These are phyloP conservation scores for Agrotis exclamationis DNA, from an alignment of 2,888 invertebrate species.

Conservation along the genomic window DNA sequence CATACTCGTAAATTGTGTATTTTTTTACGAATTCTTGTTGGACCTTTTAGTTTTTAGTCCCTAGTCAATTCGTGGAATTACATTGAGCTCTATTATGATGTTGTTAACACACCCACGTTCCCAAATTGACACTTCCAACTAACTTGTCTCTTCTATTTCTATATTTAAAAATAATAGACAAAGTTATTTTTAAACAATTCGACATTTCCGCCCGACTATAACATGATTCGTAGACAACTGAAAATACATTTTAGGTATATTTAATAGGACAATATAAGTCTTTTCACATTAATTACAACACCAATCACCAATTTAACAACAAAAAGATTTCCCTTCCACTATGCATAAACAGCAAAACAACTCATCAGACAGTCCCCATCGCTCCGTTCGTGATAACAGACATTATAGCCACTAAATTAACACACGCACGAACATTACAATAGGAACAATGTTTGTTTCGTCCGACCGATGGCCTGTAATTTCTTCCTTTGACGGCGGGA, in stretches of 20 bases:
- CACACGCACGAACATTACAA: slow-evolving; percentile 33
- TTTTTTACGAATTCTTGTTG: background rate
- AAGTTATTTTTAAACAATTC: too few relatives aligned
- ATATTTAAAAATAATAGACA: too few relatives aligned
- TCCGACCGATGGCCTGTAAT: slow-evolving; percentile 57
- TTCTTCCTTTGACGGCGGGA: slow-evolving; percentile 65
- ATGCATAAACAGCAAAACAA: background rate
- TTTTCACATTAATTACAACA: too few relatives aligned
- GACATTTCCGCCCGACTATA: too few relatives aligned
- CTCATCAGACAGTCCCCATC: background rate
- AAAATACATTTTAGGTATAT: too few relatives aligned
- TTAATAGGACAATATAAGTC: too few relatives aligned
- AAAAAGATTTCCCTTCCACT: background rate
- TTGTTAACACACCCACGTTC: too few relatives aligned
- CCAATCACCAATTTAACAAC: background rate
- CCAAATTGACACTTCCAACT: too few relatives aligned
- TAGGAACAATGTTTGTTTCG: slow-evolving; percentile 54
- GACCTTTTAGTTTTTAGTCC: background rate
- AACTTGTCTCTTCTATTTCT: too few relatives aligned
- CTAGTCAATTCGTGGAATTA: too few relatives aligned
- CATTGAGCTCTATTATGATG: too few relatives aligned
- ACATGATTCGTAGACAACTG: too few relatives aligned
- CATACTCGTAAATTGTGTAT: slow-evolving; percentile 6
- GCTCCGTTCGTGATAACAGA: slow-evolving; percentile 7
- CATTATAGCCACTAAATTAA: slow-evolving; percentile 49